Evolutionary conservation across 2,797 vertebrate genomes (phyloP).

Genomic region (Philypnodon macrostomus): DNA sequence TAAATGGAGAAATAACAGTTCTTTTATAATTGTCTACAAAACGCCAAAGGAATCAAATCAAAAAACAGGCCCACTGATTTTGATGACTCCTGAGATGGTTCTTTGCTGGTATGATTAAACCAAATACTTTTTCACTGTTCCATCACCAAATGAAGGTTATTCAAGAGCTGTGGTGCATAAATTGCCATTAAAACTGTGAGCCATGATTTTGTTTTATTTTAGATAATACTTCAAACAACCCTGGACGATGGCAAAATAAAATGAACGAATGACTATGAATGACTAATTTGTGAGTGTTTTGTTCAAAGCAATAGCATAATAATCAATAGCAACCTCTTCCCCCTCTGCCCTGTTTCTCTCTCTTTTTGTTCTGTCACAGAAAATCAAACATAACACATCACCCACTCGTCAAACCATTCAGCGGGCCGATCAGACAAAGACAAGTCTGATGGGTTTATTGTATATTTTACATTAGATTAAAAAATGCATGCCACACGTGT

Average conservation of each 20-base stretch:
- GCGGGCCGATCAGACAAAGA: constrained; percentile 42
- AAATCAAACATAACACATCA: constrained; percentile 67
- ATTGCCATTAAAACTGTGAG: constrained; percentile 4
- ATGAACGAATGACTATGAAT: constrained; percentile 13
- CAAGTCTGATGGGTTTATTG: constrained; percentile 36
- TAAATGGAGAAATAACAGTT: background rate
- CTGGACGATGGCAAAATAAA: constrained; percentile 8
- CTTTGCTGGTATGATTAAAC: no score
- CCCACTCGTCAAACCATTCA: constrained; percentile 66
- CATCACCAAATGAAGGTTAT: constrained; percentile 22
- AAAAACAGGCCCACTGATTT: constrained; percentile 31
- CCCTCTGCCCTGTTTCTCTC: constrained; percentile 26
- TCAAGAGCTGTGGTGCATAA: constrained; percentile 10
- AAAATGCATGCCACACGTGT: constrained; percentile 29
- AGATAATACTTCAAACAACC: background rate
- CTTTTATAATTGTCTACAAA: background rate
- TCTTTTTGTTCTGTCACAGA: constrained; percentile 52
- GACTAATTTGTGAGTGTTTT: constrained; percentile 9
- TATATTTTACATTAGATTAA: constrained; percentile 40
- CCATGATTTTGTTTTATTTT: constrained; percentile 8
- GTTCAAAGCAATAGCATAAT: constrained; percentile 3
- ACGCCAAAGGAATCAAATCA: constrained; percentile 10
- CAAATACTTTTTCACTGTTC: constrained; percentile 36
- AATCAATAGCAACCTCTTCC: constrained; percentile 43
- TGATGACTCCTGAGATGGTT: background rate